Evolutionary conservation across 2,888 invertebrate genomes (phyloP).

Genomic region (Lasioglossum figueresi): DNA sequence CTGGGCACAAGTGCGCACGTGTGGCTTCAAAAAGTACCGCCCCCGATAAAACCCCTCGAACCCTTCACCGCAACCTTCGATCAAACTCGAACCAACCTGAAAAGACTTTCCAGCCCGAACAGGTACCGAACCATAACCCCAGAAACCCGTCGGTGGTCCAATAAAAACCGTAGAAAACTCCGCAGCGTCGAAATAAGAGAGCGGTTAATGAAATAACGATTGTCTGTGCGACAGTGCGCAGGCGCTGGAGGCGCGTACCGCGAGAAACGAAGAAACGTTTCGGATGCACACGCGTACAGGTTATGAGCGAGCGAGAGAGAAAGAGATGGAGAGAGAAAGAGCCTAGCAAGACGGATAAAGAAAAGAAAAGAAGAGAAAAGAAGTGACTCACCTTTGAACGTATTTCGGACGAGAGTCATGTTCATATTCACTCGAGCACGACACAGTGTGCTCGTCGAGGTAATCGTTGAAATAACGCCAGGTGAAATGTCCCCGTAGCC

Average conservation of each 20-base stretch:
- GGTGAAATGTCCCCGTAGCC: slow-evolving; percentile 55
- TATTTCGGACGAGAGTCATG: slow-evolving; percentile 83
- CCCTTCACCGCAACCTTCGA: background rate
- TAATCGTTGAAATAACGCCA: slow-evolving; percentile 57
- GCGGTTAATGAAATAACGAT: background rate
- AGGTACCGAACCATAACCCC: background rate
- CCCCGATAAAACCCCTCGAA: background rate
- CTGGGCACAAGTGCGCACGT: background rate
- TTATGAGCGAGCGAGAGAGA: background rate
- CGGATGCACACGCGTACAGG: background rate
- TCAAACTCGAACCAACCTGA: background rate
- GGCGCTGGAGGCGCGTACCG: background rate
- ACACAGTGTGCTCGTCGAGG: slow-evolving; percentile 61
- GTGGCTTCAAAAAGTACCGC: background rate
- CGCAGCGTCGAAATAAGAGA: background rate
- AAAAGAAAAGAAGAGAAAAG: background rate
- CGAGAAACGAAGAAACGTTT: slow-evolving; percentile 29
- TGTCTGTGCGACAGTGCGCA: background rate
- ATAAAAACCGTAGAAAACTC: background rate
- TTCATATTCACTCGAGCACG: slow-evolving; percentile 80
- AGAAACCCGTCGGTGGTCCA: accelerated
- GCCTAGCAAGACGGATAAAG: background rate
- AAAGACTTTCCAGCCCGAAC: background rate
- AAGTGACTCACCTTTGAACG: slow-evolving; percentile 79
- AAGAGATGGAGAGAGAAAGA: background rate